Base-by-base conservation (phyloP, 2,113 vertebrate species). In the Vulpes ferrilata region DNA sequence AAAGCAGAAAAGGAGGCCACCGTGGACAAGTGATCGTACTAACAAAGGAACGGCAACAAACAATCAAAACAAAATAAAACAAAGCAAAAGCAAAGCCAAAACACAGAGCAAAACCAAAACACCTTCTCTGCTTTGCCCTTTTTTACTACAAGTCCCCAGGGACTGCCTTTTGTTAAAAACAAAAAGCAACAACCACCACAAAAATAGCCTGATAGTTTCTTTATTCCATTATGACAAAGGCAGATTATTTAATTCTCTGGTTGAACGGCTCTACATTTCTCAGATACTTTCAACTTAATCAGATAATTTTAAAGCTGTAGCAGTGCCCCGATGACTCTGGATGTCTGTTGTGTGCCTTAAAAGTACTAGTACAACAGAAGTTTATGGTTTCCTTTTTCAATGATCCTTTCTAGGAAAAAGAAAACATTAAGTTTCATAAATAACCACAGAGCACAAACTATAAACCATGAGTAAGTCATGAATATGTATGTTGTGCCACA, bases 131-230 rank as follows among this genome's bases (percentile, higher is more conserved):
- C 32, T 90, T 22, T 59, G 65, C 62, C 57, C 30, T 74, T 76
- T 71, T 35, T 64, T 27, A 57, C 76, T 67, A 69, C 32, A 19
- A 57, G 10, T 94, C 89, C 92, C 74, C 73, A 67, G 48, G 69
- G 83, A 81, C 4, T 69, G 71, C 17, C 88, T 96, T 81, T 95
- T 64, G 43, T 86, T 79, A 67, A 78, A 89, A 92, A 90, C 76
- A 48, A 87, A 90, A 92, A 88, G 17, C 53, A 93, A 95, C 51
- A 53, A 43, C 67, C 81, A 38, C 35, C 17, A 71, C 15, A 60
- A 95, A 93, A 95, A 71, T 81, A 85, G 91, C 48, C 74, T 69
- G 62, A 32, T 85, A 48, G 57, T 92, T 92, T 83, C 88, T 80
- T 67, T 83, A 79, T 82, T 78, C 53, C 35, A 55, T 38, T 30